A percentile compares a stretch with the other conserved stretches of the same genome.
These are phyloP conservation scores for Oreochromis mossambicus DNA, from an alignment of 2,797 vertebrate species.

Conservation along the genomic window DNA sequence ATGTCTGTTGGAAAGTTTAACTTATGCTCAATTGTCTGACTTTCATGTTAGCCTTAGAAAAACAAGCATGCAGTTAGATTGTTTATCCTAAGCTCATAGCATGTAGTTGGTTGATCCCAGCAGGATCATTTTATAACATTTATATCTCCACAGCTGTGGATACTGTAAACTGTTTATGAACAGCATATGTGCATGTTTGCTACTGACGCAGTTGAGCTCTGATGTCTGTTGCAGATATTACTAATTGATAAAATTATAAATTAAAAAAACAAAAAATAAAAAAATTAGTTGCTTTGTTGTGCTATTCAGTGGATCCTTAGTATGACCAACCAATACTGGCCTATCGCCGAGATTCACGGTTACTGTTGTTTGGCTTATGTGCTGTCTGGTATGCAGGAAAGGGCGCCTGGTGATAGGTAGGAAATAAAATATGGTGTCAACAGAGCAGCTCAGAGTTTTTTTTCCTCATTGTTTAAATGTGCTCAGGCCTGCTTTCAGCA, in stretches of 20 bases:
- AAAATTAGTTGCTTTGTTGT: background rate
- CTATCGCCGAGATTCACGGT: background rate
- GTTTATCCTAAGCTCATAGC: background rate
- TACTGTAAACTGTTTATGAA: background rate
- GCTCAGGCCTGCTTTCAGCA: background rate
- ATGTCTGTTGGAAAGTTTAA: background rate
- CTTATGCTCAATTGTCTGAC: background rate
- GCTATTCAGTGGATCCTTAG: background rate
- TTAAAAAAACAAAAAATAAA: background rate
- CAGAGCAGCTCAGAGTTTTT: background rate
- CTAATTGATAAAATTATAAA: background rate
- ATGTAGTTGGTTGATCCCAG: background rate
- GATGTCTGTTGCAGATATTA: background rate
- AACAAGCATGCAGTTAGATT: background rate
- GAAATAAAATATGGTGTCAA: background rate
- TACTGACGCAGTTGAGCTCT: background rate
- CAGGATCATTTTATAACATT: background rate
- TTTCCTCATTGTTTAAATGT: background rate
- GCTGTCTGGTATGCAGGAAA: background rate
- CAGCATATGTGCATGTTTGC: background rate
- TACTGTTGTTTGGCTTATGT: background rate
- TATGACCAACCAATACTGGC: background rate
- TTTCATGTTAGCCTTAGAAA: background rate
- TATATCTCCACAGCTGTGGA: background rate
- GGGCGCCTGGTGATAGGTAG: background rate